Base-by-base conservation (phyloP, 1,140 invertebrate genomes). In the Mya arenaria region DNA sequence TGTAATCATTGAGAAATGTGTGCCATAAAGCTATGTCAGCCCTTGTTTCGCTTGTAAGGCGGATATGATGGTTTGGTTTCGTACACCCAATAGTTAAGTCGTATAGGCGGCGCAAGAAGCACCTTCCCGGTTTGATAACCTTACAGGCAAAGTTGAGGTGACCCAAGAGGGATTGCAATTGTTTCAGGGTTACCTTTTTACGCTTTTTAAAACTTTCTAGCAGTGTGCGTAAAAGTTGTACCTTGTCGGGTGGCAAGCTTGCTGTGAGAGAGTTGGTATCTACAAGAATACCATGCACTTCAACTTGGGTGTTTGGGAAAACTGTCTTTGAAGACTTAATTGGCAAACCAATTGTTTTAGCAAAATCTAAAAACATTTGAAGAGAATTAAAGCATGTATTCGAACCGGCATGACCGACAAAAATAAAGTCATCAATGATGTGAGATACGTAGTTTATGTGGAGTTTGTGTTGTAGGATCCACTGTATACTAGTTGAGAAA, bases 371-470 rank as follows among this genome's bases (percentile, higher is more conserved):
- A 25, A 65, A 65, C 19, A 39, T n/a, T 17, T 77, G 4, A 1
- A 77, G n/a, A 34, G 56, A 23, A n/a, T 4, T 13, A 23, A 32
- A 17, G 39, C 77, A 80, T 62, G 58, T 30, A 60, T 4, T n/a
- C 5, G 52, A 52, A 4, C 23, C 17, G 1, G 68, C 8, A 8
- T 37, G 65, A 1, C 69, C 81, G 1, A 75, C 60, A 60, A 74
- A 75, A 25, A 83, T 52, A 34, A 83, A 75, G 60, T 83, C 81
- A 75, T 83, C 81, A 4, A 74, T 37, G 23, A 83, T 44, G 28
- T 77, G 71, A 32, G 81, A 75, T 17, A 83, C 52, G 8, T 34
- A 8, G n/a, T 30, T 4, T 25, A 48, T 48, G 44, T n/a, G 10
- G 3, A 60, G 19, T 60, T 60, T 60, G 4, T 2, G 1, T 3